Percentiles rank a stretch among this genome's conserved stretches.
Evolutionary conservation across 2,888 invertebrate genomes (phyloP).

Genomic region (Cataglyphis cursor): DNA sequence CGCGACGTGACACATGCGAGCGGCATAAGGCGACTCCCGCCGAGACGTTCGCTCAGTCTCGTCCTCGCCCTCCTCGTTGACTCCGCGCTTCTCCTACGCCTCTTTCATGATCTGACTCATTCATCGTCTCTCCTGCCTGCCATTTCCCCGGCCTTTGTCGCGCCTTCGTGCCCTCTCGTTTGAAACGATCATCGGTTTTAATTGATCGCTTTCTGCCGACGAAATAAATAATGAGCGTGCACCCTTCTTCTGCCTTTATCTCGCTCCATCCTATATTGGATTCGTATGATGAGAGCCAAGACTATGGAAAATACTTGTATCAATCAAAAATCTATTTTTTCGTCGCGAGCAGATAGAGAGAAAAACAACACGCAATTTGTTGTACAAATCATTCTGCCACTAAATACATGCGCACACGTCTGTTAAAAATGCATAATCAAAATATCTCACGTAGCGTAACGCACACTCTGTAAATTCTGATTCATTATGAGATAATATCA

Average conservation of each 20-base stretch:
- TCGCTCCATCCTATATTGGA: background rate
- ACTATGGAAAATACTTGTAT: background rate
- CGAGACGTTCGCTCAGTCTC: conserved; percentile 58
- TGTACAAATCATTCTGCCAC: background rate
- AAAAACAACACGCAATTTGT: background rate
- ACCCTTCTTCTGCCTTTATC: background rate
- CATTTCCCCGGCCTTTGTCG: conserved; percentile 23
- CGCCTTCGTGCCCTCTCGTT: conserved; percentile 7
- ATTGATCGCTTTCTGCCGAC: conserved; percentile 71
- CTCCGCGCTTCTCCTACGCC: conserved; percentile 47
- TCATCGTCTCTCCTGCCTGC: conserved; percentile 23
- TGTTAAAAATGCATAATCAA: background rate
- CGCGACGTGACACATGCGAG: conserved; percentile 65
- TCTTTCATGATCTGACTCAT: conserved; percentile 59
- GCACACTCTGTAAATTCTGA: background rate
- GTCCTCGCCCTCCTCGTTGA: conserved; percentile 32
- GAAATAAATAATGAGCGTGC: conserved; percentile 32
- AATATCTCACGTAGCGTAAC: background rate
- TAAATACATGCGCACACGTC: background rate
- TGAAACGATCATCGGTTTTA: conserved; percentile 52
- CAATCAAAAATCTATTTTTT: background rate
- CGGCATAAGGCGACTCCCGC: conserved; percentile 74
- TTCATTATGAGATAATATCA: background rate
- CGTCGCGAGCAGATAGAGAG: background rate
- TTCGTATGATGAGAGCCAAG: background rate